Conservation (phyloP, 1,140 invertebrate genomes). For the Drosophila dunni region DNA sequence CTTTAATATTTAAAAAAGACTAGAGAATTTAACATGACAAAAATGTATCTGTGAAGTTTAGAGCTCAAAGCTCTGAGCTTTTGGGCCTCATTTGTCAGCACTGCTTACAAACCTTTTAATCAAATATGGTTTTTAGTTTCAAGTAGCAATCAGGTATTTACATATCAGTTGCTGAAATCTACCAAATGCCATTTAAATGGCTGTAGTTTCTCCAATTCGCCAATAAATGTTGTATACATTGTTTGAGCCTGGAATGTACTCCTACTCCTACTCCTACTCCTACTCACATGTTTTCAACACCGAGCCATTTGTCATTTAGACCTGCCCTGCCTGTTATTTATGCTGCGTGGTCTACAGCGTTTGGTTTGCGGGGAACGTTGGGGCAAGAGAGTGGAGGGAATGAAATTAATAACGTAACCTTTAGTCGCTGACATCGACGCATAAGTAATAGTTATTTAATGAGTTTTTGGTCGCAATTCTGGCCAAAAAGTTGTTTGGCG, state of each 20-base stretch:
- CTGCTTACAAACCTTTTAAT: too few relatives aligned
- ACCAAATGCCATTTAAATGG: neutral
- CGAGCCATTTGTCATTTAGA: slow-evolving; percentile 35
- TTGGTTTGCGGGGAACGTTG: neutral
- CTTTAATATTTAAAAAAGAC: too few relatives aligned
- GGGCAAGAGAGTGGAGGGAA: too few relatives aligned
- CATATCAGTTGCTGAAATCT: too few relatives aligned
- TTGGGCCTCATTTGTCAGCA: too few relatives aligned
- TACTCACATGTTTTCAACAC: slow-evolving; percentile 6
- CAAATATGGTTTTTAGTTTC: too few relatives aligned
- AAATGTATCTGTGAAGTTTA: too few relatives aligned
- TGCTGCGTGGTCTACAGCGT: slow-evolving; percentile 31
- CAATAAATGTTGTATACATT: slow-evolving; percentile 15
- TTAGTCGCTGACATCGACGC: slow-evolving; percentile 55
- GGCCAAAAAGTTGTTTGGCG: slow-evolving; percentile 64
- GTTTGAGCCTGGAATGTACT: neutral
- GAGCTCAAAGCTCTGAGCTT: too few relatives aligned
- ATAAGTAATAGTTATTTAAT: slow-evolving; percentile 80
- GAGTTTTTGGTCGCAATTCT: slow-evolving; percentile 56
- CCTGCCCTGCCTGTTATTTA: slow-evolving; percentile 34
- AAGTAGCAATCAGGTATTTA: too few relatives aligned
- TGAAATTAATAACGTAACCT: slow-evolving; percentile 71
- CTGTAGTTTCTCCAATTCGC: neutral
- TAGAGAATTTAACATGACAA: too few relatives aligned
- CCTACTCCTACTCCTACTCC: too few relatives aligned